These are phyloP conservation scores for Drosophila novamexicana DNA, from an alignment of 1,140 invertebrate genomes.

Conservation along the genomic window DNA sequence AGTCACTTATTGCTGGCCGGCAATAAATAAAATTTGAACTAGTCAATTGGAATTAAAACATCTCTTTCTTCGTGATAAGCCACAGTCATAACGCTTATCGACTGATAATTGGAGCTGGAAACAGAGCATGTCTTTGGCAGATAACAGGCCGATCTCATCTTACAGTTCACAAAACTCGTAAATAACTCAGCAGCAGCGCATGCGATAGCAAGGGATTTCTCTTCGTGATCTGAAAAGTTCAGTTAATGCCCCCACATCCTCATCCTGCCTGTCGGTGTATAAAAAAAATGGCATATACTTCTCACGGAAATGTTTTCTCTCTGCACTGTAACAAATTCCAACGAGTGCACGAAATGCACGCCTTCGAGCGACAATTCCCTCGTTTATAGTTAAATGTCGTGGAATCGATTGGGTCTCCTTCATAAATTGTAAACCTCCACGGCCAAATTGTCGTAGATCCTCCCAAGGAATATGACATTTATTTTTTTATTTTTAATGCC, in stretches of 20 bases:
- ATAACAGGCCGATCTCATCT: conserved; percentile 53
- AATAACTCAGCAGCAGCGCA: conserved; percentile 49
- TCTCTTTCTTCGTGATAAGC: conserved; percentile 24
- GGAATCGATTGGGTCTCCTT: conserved; percentile 31
- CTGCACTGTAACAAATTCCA: conserved; percentile 68
- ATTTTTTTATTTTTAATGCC: conserved; percentile 64
- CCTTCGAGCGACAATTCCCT: conserved; percentile 40
- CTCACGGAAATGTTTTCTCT: conserved; percentile 66
- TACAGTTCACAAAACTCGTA: conserved; percentile 55
- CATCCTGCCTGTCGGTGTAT: conserved; percentile 46
- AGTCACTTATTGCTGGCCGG: conserved; percentile 42
- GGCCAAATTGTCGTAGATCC: conserved; percentile 56
- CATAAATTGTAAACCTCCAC: conserved; percentile 73
- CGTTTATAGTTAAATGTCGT: conserved; percentile 58
- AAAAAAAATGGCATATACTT: conserved; percentile 32
- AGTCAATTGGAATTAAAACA: conserved; percentile 37
- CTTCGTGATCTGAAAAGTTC: conserved; percentile 21
- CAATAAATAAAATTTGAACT: conserved; percentile 58
- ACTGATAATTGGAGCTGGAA: conserved; percentile 12
- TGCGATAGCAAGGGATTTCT: conserved; percentile 46
- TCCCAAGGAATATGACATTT: conserved; percentile 52
- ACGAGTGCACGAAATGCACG: conserved; percentile 51
- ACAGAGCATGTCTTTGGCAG: conserved; percentile 33
- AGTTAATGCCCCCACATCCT: conserved; percentile 13
- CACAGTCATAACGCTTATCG: conserved; percentile 47